These are phyloP conservation scores for Antheraea mylitta DNA, from an alignment of 1,140 invertebrate genomes.

Conservation along the genomic window DNA sequence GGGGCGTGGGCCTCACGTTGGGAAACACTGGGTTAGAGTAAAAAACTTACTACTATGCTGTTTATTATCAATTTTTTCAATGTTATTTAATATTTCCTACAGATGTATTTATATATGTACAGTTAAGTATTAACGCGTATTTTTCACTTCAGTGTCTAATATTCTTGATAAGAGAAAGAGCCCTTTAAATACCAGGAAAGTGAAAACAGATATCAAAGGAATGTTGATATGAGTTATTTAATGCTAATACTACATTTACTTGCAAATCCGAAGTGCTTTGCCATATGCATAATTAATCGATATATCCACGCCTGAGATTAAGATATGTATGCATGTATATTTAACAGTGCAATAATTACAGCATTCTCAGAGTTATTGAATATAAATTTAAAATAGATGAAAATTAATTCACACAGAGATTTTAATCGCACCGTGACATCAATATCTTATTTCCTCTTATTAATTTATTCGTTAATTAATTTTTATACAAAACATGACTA, in stretches of 20 bases:
- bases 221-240: constrained; percentile 14
- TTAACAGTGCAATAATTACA: too few species aligned
- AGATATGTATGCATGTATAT: not conserved
- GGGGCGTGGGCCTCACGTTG: too few species aligned
- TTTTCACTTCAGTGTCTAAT: constrained; percentile 1
- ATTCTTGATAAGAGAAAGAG: constrained; percentile 8
- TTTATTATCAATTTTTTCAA: too few species aligned
- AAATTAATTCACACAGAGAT: not conserved
- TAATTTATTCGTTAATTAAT: not conserved
- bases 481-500: not conserved
- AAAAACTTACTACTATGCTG: too few species aligned
- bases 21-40: too few species aligned
- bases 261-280: constrained; percentile 16
- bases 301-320: not conserved
- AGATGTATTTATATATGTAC: too few species aligned
- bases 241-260: constrained; percentile 23
- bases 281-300: constrained; percentile 6
- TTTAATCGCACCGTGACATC: not conserved
- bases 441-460: not conserved
- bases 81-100: too few species aligned
- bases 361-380: not conserved
- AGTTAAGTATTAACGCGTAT: not conserved
- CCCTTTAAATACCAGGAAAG: constrained; percentile 15
- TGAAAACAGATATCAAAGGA: constrained; percentile 18
- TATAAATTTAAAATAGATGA: not conserved